phyloP scores from a whole-genome alignment of 2,797 vertebrate species.

The Danio kyathit region DNA sequence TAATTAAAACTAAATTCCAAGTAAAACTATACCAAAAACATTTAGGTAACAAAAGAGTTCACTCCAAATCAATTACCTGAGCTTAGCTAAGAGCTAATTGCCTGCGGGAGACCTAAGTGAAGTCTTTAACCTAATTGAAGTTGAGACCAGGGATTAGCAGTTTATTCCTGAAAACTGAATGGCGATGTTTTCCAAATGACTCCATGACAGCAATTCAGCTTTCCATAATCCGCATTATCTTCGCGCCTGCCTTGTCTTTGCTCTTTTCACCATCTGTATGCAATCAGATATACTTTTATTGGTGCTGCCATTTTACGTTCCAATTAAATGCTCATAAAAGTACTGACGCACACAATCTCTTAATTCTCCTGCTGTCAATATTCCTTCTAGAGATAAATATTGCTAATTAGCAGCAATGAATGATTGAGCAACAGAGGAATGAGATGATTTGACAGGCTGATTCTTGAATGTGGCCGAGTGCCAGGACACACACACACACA shows the following conservation, averaged over 20 bases:
- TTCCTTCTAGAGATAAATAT: conserved; percentile 18
- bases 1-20: neutral
- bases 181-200: conserved; percentile 24
- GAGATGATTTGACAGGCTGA: conserved; percentile 16
- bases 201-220: conserved; percentile 1
- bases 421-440: conserved; percentile 6
- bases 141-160: conserved; percentile 49
- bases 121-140: conserved; percentile 54
- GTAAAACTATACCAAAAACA: neutral
- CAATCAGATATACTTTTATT: neutral
- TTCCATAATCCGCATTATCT: neutral
- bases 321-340: neutral
- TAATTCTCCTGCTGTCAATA: conserved; percentile 15
- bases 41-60: conserved; percentile 20
- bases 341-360: neutral
- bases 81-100: conserved; percentile 47
- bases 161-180: conserved; percentile 52
- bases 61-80: conserved; percentile 56
- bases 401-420: conserved; percentile 51
- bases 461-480: conserved; percentile 17
- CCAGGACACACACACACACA: conserved; percentile 14
- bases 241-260: neutral
- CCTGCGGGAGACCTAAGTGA: conserved; percentile 44
- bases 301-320: neutral
- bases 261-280: neutral